Evolutionary conservation across 2,113 vertebrate species (phyloP).

Genomic region (Macrotus californicus): DNA sequence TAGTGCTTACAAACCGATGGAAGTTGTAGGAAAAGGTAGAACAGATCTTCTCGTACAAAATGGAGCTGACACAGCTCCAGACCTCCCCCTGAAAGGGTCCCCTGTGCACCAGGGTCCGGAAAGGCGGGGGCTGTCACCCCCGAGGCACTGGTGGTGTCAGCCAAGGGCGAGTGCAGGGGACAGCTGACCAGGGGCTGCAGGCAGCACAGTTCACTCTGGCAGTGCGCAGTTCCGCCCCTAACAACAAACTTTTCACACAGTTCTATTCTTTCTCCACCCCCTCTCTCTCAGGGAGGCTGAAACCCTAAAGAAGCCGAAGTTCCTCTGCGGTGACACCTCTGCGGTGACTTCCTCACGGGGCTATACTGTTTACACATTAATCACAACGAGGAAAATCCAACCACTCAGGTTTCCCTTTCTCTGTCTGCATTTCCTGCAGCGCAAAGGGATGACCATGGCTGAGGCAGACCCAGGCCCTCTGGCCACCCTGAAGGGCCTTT

Average conservation of each 20-base stretch:
- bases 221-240: not conserved
- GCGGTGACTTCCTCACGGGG: not conserved
- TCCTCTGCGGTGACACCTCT: too few species aligned
- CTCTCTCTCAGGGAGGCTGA: not conserved
- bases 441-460: not conserved
- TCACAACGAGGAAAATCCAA: not conserved
- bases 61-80: not conserved
- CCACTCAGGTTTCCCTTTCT: too few species aligned
- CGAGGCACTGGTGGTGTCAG: not conserved
- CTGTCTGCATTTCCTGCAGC: too few species aligned
- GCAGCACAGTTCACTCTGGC: not conserved
- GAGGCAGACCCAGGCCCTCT: too few species aligned
- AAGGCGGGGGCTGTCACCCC: too few species aligned
- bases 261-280: not conserved
- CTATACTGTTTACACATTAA: not conserved
- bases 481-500: too few species aligned
- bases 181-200: not conserved
- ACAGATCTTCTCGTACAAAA: not conserved
- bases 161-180: not conserved
- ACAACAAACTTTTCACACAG: not conserved
- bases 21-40: not conserved
- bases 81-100: not conserved
- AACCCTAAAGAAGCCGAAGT: not conserved
- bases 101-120: too few species aligned
- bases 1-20: conserved; percentile 9